phyloP scores from a whole-genome alignment of 2,113 vertebrate genomes.

The Planiliza haematocheilus region DNA sequence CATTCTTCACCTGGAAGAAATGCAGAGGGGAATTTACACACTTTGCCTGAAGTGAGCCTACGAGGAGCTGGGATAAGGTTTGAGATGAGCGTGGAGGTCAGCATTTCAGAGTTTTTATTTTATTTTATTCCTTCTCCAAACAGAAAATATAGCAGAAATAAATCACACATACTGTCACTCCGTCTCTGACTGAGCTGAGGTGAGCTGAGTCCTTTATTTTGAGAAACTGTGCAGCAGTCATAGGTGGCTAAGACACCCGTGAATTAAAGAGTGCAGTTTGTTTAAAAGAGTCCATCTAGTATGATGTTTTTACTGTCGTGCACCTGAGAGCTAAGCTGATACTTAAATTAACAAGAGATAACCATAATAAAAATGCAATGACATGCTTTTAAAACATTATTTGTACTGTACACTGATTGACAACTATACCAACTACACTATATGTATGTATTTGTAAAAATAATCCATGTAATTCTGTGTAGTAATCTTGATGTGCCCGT shows the following conservation, averaged over 20 bases:
- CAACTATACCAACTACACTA: too few species aligned
- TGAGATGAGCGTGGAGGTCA: conserved; percentile 66
- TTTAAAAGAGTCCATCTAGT: background rate
- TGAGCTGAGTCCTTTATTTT: conserved; percentile 29
- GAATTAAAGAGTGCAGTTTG: background rate
- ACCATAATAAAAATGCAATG: too few species aligned
- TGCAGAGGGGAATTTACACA: conserved; percentile 71
- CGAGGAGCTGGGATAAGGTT: conserved; percentile 55
- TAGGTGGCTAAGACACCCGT: background rate
- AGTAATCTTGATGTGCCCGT: too few species aligned
- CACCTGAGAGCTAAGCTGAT: background rate
- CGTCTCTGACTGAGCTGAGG: conserved; percentile 19
- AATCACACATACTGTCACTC: conserved; percentile 22
- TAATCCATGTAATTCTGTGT: too few species aligned
- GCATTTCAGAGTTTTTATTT: conserved; percentile 33
- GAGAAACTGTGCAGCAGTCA: conserved; percentile 26
- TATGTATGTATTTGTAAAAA: too few species aligned
- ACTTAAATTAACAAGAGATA: too few species aligned
- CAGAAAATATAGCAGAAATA: conserved; percentile 47
- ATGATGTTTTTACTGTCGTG: too few species aligned
- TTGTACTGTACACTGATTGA: too few species aligned
- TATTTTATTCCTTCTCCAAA: background rate
- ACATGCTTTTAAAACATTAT: too few species aligned
- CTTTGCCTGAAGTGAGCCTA: conserved; percentile 70
- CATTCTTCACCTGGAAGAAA: conserved; percentile 73